Evolutionary conservation across 2,113 vertebrate genomes (phyloP).

Genomic region (western clawed frog (Xenopus tropicalis)): DNA sequence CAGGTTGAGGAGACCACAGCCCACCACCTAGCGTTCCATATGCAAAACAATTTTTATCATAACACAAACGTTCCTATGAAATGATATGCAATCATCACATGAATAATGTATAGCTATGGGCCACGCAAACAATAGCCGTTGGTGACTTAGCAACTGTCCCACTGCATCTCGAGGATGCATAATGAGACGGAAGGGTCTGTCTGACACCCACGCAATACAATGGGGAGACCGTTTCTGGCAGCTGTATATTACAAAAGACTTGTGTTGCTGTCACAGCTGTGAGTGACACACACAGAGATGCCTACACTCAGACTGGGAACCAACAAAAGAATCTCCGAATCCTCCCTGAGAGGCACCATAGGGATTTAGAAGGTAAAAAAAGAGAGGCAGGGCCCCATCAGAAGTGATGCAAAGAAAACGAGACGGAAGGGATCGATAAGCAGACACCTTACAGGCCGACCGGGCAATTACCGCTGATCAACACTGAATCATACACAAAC

Average conservation of each 20-base stretch:
- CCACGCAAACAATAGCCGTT: no score
- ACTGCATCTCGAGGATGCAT: neutral
- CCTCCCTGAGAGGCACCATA: slow-evolving; percentile 4
- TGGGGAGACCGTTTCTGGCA: neutral
- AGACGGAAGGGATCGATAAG: slow-evolving; percentile 28
- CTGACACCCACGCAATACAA: neutral
- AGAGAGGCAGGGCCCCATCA: slow-evolving; percentile 7
- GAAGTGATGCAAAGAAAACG: slow-evolving; percentile 15
- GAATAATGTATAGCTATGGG: no score
- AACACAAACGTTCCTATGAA: neutral
- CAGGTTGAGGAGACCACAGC: no score
- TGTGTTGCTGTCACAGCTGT: slow-evolving; percentile 4
- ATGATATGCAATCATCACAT: neutral
- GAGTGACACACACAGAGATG: slow-evolving; percentile 1
- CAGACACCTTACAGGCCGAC: slow-evolving; percentile 28
- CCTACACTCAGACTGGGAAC: neutral
- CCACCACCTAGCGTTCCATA: no score
- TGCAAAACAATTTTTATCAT: no score
- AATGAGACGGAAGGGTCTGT: neutral
- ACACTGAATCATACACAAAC: slow-evolving; percentile 42
- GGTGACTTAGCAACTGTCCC: neutral
- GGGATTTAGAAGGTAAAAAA: slow-evolving; percentile 13
- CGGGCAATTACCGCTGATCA: slow-evolving; percentile 37
- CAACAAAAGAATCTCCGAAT: slow-evolving; percentile 1
- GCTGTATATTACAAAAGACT: neutral